Evolutionary conservation across 2,113 vertebrate species (phyloP).

Genomic region (Rhynchopsitta pachyrhyncha): DNA sequence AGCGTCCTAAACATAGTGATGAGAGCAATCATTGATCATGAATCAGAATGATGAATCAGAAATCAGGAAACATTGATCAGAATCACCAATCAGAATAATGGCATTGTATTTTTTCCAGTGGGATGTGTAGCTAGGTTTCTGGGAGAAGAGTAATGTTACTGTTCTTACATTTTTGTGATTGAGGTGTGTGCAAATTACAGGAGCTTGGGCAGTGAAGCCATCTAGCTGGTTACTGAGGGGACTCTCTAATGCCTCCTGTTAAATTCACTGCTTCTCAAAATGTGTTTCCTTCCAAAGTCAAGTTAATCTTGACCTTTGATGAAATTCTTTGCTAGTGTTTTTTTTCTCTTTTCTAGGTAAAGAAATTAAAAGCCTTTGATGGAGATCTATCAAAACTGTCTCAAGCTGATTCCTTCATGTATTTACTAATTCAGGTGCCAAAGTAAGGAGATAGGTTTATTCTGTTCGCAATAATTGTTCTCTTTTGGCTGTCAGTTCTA

Average conservation of each 20-base stretch:
- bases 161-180: background rate
- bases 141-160: background rate
- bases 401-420: conserved; percentile 94
- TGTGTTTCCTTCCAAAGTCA: background rate
- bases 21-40: background rate
- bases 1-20: background rate
- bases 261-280: background rate
- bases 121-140: background rate
- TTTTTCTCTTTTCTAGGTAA: conserved; percentile 78
- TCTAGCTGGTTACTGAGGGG: background rate
- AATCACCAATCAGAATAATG: background rate
- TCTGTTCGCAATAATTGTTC: background rate
- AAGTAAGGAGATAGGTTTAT: conserved; percentile 78
- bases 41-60: background rate
- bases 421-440: conserved; percentile 91
- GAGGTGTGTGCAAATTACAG: background rate
- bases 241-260: background rate
- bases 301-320: background rate
- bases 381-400: conserved; percentile 91
- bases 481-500: background rate
- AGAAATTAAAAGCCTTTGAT: conserved; percentile 88
- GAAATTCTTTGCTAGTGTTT: background rate
- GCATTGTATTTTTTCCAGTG: rapidly evolving
- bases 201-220: background rate
- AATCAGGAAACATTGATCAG: background rate